phyloP scores from a whole-genome alignment of 2,113 vertebrate genomes.

The Fukomys damarensis region DNA sequence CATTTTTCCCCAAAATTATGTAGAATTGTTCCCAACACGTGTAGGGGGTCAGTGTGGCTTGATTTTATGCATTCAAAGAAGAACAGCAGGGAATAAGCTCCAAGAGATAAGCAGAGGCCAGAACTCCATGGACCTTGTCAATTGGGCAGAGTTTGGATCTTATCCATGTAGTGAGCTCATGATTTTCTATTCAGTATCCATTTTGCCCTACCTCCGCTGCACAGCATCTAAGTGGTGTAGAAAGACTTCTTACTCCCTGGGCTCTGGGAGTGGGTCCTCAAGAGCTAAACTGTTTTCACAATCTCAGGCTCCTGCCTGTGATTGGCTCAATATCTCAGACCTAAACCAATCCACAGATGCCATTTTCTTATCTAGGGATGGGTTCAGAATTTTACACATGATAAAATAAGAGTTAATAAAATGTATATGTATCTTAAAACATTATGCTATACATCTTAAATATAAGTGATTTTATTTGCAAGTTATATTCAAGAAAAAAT shows the following conservation, averaged over 20 bases:
- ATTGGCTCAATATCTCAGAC: not conserved
- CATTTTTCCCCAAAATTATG: too few species aligned
- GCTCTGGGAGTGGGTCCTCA: not conserved
- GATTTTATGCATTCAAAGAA: not conserved
- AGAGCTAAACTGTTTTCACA: too few species aligned
- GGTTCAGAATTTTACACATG: not conserved
- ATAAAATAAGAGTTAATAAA: not conserved
- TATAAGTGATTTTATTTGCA: too few species aligned
- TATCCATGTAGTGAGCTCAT: not conserved
- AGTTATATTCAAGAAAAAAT: too few species aligned
- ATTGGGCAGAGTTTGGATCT: not conserved
- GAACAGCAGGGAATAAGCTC: not conserved
- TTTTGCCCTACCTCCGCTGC: not conserved
- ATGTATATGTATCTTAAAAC: too few species aligned
- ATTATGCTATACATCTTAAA: too few species aligned
- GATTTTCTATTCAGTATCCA: not conserved
- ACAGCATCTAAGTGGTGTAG: not conserved
- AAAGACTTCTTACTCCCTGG: not conserved
- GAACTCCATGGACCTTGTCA: not conserved
- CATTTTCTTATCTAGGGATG: not conserved
- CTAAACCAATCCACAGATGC: not conserved
- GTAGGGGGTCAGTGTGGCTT: not conserved
- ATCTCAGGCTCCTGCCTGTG: not conserved
- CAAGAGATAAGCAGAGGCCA: not conserved
- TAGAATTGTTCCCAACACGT: too few species aligned